Evolutionary conservation across 2,113 vertebrate genomes (phyloP).

Genomic region (Arizona elegans): DNA sequence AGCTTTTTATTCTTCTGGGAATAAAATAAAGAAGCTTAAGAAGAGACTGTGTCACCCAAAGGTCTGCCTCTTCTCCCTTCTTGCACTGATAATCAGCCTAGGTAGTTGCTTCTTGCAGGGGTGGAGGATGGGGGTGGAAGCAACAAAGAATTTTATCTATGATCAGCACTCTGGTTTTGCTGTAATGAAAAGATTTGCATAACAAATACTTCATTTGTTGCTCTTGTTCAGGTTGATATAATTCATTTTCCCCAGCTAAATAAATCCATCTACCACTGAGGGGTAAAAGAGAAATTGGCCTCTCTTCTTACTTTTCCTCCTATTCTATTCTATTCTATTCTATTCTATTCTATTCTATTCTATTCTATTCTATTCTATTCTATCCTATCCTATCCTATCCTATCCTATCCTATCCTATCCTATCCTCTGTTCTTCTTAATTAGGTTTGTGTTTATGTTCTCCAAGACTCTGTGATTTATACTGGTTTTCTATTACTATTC

Average conservation of each 20-base stretch:
- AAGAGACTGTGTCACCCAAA: slow-evolving; percentile 16
- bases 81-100: slow-evolving; percentile 38
- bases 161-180: slow-evolving; percentile 67
- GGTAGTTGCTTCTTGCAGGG: slow-evolving; percentile 46
- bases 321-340: background rate
- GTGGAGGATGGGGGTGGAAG: slow-evolving; percentile 28
- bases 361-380: background rate
- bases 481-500: background rate
- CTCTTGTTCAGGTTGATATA: slow-evolving; percentile 56
- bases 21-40: slow-evolving; percentile 48
- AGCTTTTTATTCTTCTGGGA: slow-evolving; percentile 51
- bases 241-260: slow-evolving; percentile 60
- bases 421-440: background rate
- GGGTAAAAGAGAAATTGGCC: slow-evolving; percentile 30
- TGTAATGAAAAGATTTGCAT: slow-evolving; percentile 70
- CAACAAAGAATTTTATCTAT: slow-evolving; percentile 66
- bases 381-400: too few relatives aligned
- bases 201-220: slow-evolving; percentile 64
- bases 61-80: slow-evolving; percentile 47
- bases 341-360: background rate
- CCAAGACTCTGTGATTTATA: background rate
- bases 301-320: background rate
- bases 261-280: slow-evolving; percentile 21
- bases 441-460: background rate
- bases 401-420: too few relatives aligned